Percentiles rank a stretch among this genome's conserved stretches.
Conservation (phyloP, 2,113 vertebrate species). For the Cyprinodon variegatus region DNA sequence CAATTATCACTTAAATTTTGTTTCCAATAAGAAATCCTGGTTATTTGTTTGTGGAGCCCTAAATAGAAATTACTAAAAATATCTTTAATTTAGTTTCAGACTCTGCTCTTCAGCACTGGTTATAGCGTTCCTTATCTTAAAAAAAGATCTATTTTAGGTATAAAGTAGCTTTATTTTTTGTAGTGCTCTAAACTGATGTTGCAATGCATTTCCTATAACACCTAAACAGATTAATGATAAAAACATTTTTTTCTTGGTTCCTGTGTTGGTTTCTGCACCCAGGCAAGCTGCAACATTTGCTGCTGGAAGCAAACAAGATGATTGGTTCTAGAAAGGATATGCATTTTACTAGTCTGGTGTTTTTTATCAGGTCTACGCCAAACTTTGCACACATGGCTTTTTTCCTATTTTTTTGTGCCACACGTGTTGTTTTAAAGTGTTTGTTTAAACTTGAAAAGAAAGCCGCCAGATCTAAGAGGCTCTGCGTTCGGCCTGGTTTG, state of each 20-base stretch:
- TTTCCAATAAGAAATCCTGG: no score
- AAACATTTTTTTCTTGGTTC: slow-evolving; percentile 31
- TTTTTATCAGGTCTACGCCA: neutral
- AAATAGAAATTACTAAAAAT: neutral
- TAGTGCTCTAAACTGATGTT: neutral
- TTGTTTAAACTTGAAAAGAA: slow-evolving; percentile 16
- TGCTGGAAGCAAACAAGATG: neutral
- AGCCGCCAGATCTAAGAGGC: slow-evolving; percentile 18
- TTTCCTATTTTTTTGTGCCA: neutral
- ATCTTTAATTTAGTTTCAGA: neutral
- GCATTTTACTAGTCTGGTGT: neutral
- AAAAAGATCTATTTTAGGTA: neutral
- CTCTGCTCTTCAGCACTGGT: no score
- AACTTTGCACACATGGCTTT: neutral
- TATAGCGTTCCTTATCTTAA: no score
- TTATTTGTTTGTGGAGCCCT: neutral
- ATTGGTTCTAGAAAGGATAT: neutral
- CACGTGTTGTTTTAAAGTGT: neutral
- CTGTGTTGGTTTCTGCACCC: slow-evolving; percentile 35
- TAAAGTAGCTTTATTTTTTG: neutral
- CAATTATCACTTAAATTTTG: no score
- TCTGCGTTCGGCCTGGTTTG: slow-evolving; percentile 22
- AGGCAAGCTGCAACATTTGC: slow-evolving; percentile 27
- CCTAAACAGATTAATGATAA: slow-evolving; percentile 12
- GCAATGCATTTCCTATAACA: neutral